Base-by-base conservation (phyloP, 2,113 vertebrate genomes). In the Corydoras maculifer region DNA sequence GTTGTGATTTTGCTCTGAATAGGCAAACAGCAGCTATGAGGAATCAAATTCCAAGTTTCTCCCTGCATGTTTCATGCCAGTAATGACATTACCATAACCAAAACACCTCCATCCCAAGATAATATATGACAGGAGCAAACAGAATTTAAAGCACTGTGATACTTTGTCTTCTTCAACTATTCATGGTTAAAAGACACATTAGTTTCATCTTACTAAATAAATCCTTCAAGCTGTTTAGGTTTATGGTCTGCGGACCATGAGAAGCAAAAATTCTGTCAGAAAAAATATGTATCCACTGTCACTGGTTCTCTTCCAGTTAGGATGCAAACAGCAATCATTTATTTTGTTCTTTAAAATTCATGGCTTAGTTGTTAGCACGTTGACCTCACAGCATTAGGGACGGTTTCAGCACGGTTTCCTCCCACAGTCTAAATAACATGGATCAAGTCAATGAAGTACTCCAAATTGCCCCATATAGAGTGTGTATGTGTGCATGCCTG, bases 1-100 rank as follows among this genome's bases (percentile, higher is more conserved):
- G 7, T 50, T 11, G 13, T 50, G n/a, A 31, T 69, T 69, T 69
- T 61, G 58, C 13, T 61, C 8, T n/a, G 58, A 51, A 69, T 31
- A 62, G 49, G 53, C 29, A 60, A 32, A 62, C 7, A 54, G 14
- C 59, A 62, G 31, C 60, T n/a, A 54, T 7, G 8, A 25, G 58
- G 43, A 58, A 7, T 13, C n/a, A 61, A 43, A 25, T 29, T 55
- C 50, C 49, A 8, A 10, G 68, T 62, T 62, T 13, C 14, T 62
- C 31, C 58, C 8, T 55, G 29, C 25, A 13, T 67, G 64, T 55
- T 59, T 25, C 50, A 18, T 67, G 62, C 61, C 70, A 65, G 9
- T 62, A 65, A 62, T 67, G 64, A 43, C 29, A 60, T 35, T 53
- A 60, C n/a, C 18, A 65, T 51, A 51, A 29, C 43, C n/a, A 32